Evolutionary conservation across 2,113 vertebrate species (phyloP).

Genomic region (Rhagologus leucostigma): DNA sequence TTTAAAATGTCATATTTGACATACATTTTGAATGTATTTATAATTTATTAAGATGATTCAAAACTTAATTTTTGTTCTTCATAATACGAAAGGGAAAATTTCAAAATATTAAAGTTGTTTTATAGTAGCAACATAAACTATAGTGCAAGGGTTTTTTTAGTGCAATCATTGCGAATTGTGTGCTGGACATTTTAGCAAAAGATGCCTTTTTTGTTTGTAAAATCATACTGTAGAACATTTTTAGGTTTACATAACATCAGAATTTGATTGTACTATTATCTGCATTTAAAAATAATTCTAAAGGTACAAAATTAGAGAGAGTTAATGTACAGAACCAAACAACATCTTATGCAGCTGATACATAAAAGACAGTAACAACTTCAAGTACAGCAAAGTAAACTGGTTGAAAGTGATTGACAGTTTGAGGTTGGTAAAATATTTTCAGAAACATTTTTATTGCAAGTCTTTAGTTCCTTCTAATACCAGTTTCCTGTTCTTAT

Average conservation of each 20-base stretch:
- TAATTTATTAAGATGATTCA: not conserved
- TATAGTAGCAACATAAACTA: not conserved
- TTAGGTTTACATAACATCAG: not conserved
- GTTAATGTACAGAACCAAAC: not conserved
- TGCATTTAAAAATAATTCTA: not conserved
- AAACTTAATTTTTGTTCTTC: not conserved
- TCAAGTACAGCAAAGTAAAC: not conserved
- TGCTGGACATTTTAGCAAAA: not conserved
- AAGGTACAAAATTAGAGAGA: not conserved
- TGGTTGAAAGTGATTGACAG: not conserved
- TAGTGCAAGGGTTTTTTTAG: not conserved
- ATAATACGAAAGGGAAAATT: accelerated
- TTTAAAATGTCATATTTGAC: not conserved
- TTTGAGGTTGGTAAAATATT: not conserved
- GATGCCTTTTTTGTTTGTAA: accelerated
- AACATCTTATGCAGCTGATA: not conserved
- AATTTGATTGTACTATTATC: not conserved
- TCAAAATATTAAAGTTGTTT: not conserved
- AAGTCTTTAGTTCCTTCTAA: not conserved
- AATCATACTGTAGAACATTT: accelerated
- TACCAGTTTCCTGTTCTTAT: not conserved
- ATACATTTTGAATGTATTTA: not conserved
- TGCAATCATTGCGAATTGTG: accelerated
- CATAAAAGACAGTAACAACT: not conserved
- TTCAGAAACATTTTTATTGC: not conserved